phyloP scores from a whole-genome alignment of 2,113 vertebrate genomes.

The Ailuropoda melanoleuca region DNA sequence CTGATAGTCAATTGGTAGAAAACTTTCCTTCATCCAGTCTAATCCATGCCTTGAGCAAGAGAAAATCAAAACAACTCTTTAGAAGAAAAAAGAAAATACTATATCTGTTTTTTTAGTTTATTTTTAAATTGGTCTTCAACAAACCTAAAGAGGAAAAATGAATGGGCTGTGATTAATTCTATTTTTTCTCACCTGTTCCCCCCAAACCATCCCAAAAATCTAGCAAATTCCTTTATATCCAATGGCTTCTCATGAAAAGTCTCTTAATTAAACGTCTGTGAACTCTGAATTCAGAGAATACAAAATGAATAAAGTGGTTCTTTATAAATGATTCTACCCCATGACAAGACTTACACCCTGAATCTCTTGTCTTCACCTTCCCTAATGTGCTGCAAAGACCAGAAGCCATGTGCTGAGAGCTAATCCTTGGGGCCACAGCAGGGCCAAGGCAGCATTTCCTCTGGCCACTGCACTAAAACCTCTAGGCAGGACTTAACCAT shows the following conservation, averaged over 20 bases:
- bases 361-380: background rate
- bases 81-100: background rate
- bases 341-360: background rate
- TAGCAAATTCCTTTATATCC: background rate
- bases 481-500: too few relatives aligned
- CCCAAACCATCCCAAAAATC: background rate
- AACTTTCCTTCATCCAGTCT: background rate
- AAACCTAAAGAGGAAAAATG: background rate
- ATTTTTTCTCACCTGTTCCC: background rate
- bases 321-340: background rate
- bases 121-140: background rate
- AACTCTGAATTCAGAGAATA: background rate
- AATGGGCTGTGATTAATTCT: background rate
- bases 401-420: background rate
- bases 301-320: background rate
- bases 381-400: background rate
- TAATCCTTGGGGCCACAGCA: background rate
- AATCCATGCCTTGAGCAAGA: background rate
- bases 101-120: background rate
- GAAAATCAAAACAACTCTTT: background rate
- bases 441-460: background rate
- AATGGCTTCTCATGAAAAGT: background rate
- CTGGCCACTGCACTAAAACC: too few relatives aligned
- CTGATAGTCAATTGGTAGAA: background rate
- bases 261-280: background rate